Percentiles rank a stretch among this genome's conserved stretches.
Conservation (phyloP, 1,140 invertebrate species). For the Archivesica marissinica region DNA sequence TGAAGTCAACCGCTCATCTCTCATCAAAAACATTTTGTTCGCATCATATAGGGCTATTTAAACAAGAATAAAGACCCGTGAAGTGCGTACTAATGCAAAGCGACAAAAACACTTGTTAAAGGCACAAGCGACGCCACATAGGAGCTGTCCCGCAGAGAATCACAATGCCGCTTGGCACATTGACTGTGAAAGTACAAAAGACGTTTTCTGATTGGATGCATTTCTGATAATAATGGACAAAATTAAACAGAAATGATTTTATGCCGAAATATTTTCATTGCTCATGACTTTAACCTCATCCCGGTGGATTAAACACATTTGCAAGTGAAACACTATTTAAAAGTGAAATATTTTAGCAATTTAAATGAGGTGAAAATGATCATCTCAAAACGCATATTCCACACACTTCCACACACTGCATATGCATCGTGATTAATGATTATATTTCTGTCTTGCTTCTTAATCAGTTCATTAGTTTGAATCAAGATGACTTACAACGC, state of each 20-base stretch:
- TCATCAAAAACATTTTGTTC: constrained; percentile 63
- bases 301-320: constrained; percentile 37
- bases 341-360: constrained; percentile 52
- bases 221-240: constrained; percentile 58
- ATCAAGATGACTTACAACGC: too few relatives aligned
- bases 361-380: background rate
- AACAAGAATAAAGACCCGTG: constrained; percentile 46
- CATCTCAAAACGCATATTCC: background rate
- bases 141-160: constrained; percentile 52
- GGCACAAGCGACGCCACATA: constrained; percentile 52
- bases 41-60: constrained; percentile 61
- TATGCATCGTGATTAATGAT: background rate
- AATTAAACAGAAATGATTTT: constrained; percentile 63
- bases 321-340: constrained; percentile 18
- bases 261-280: constrained; percentile 50
- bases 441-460: too few relatives aligned
- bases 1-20: constrained; percentile 53
- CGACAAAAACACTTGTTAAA: constrained; percentile 64
- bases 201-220: constrained; percentile 43
- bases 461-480: too few relatives aligned
- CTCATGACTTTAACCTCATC: constrained; percentile 42
- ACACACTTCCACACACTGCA: too few relatives aligned
- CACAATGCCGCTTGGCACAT: constrained; percentile 61
- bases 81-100: constrained; percentile 44
- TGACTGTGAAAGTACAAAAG: constrained; percentile 61